Conservation (phyloP, 2,113 vertebrate species). For the Sminthopsis crassicaudata region DNA sequence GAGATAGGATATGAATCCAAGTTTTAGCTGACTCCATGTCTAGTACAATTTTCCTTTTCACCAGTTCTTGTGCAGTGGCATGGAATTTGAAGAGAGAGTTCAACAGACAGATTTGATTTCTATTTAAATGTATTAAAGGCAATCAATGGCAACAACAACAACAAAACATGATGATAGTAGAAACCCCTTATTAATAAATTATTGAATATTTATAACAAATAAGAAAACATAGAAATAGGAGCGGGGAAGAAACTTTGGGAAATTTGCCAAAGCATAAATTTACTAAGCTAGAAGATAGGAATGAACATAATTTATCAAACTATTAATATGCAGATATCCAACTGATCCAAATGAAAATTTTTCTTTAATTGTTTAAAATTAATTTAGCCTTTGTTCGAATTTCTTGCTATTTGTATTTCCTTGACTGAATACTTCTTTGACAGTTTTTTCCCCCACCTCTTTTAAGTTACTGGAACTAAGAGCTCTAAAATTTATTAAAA, state of each 20-base stretch:
- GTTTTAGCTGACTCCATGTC: background rate
- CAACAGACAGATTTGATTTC: background rate
- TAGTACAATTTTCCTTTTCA: background rate
- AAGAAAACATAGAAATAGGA: background rate
- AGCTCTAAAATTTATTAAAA: background rate
- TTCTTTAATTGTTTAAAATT: background rate
- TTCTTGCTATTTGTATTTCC: background rate
- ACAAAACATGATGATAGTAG: background rate
- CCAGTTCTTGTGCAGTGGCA: background rate
- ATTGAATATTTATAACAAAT: background rate
- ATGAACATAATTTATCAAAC: background rate
- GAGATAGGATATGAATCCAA: background rate
- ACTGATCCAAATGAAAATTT: background rate
- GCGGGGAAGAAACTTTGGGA: background rate
- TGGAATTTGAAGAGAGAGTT: background rate
- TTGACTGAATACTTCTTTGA: background rate
- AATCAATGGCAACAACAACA: background rate
- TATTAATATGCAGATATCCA: background rate
- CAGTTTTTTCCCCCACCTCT: background rate
- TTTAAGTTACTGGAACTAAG: background rate
- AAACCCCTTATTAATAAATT: background rate
- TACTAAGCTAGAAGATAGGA: background rate
- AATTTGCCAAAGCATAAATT: background rate
- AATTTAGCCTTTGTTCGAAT: background rate
- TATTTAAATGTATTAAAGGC: background rate